These are phyloP conservation scores for Phalloptychus januarius DNA, from an alignment of 2,797 vertebrate species.

Conservation along the genomic window DNA sequence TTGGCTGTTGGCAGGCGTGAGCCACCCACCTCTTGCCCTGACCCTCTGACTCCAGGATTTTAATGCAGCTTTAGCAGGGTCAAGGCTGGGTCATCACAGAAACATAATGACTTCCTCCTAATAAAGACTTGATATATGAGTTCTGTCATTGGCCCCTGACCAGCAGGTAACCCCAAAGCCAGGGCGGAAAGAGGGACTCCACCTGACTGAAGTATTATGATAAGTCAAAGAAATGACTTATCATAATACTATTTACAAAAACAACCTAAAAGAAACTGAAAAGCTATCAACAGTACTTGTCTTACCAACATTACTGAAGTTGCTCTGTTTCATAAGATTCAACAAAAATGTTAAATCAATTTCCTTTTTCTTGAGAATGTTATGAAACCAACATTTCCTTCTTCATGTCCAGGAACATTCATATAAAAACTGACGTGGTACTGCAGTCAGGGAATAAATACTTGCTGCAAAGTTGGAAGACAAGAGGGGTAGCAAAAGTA, in stretches of 20 bases:
- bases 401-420: neutral
- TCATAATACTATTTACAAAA: neutral
- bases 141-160: conserved; percentile 68
- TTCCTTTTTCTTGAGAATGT: neutral
- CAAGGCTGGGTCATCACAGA: conserved; percentile 78
- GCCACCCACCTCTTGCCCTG: conserved; percentile 49
- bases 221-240: neutral
- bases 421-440: neutral
- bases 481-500: neutral
- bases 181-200: neutral
- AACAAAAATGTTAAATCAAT: neutral
- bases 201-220: neutral
- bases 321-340: neutral
- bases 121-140: conserved; percentile 83
- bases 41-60: conserved; percentile 70
- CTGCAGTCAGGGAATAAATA: neutral
- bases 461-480: neutral
- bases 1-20: conserved; percentile 45
- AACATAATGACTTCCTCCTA: conserved; percentile 84
- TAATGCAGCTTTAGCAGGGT: conserved; percentile 75
- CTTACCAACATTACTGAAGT: neutral
- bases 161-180: conserved; percentile 72
- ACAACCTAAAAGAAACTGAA: neutral
- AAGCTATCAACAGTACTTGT: neutral
- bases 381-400: neutral